phyloP scores from a whole-genome alignment of 2,113 vertebrate genomes.

The Leptobrachium leishanense region DNA sequence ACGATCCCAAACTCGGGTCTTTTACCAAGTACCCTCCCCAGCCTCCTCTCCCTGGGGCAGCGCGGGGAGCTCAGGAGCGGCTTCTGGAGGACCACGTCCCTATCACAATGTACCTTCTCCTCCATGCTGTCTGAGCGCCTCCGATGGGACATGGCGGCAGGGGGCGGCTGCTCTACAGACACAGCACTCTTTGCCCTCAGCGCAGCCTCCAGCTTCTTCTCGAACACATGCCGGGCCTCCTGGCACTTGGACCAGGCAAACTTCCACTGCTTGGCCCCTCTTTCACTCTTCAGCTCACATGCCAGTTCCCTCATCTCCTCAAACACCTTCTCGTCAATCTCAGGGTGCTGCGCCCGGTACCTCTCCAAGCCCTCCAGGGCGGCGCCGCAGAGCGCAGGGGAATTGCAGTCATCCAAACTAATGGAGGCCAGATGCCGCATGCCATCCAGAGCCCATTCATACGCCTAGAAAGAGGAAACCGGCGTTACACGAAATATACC shows the following conservation, averaged over 20 bases:
- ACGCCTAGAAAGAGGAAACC: constrained; percentile 61
- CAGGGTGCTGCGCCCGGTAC: constrained; percentile 70
- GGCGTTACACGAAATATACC: constrained; percentile 1
- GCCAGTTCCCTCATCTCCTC: constrained; percentile 83
- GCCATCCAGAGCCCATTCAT: constrained; percentile 77
- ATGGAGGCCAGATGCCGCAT: constrained; percentile 73
- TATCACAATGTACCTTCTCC: constrained; percentile 53
- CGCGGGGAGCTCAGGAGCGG: constrained; percentile 41
- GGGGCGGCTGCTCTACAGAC: constrained; percentile 8
- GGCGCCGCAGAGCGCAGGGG: constrained; percentile 55
- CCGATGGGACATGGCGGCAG: constrained; percentile 27
- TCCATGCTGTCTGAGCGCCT: constrained; percentile 52
- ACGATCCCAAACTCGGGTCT: constrained; percentile 39
- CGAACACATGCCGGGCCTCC: constrained; percentile 78
- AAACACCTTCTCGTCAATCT: constrained; percentile 70
- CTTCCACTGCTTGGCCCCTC: constrained; percentile 78
- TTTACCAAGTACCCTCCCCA: constrained; percentile 13
- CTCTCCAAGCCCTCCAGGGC: constrained; percentile 71
- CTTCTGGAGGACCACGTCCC: constrained; percentile 51
- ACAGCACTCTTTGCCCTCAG: constrained; percentile 52
- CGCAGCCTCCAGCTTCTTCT: constrained; percentile 76
- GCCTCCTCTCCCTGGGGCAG: constrained; percentile 58
- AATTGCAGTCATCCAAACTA: constrained; percentile 73
- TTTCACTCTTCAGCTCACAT: constrained; percentile 70
- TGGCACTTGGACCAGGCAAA: constrained; percentile 81